These are phyloP conservation scores for Parnassius orleans DNA, from an alignment of 2,888 invertebrate genomes.

Conservation along the genomic window DNA sequence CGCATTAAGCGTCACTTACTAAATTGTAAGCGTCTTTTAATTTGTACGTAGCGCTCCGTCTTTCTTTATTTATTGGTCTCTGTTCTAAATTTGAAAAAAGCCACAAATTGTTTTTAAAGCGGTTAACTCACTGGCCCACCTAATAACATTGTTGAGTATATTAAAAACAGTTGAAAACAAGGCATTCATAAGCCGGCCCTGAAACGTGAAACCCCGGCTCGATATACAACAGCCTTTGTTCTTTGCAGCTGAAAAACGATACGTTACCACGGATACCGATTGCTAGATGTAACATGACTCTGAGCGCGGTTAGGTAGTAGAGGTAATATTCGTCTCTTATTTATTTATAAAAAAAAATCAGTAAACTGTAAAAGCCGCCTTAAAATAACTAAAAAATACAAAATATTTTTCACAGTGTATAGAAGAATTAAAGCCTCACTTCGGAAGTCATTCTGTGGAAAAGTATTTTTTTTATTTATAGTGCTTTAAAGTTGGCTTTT, in stretches of 20 bases:
- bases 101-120: too few species aligned
- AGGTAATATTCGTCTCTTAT: neutral
- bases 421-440: too few species aligned
- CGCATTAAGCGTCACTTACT: too few species aligned
- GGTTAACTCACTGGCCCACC: neutral
- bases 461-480: too few species aligned
- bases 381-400: too few species aligned
- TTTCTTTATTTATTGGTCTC: too few species aligned
- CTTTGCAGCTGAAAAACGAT: slow-evolving; percentile 30
- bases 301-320: slow-evolving; percentile 2
- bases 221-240: slow-evolving; percentile 29
- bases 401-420: too few species aligned
- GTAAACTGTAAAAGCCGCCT: neutral
- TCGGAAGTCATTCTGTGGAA: too few species aligned
- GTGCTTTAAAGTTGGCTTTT: too few species aligned
- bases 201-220: slow-evolving; percentile 20
- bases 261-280: slow-evolving; percentile 7
- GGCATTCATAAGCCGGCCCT: slow-evolving; percentile 28
- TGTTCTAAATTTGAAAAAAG: too few species aligned
- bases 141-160: slow-evolving; percentile 10
- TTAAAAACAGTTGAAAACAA: slow-evolving; percentile 23
- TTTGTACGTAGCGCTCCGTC: too few species aligned
- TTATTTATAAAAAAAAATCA: neutral
- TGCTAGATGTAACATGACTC: slow-evolving; percentile 9
- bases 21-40: too few species aligned